phyloP scores from a whole-genome alignment of 2,113 vertebrate species.

The Cacatua alba region DNA sequence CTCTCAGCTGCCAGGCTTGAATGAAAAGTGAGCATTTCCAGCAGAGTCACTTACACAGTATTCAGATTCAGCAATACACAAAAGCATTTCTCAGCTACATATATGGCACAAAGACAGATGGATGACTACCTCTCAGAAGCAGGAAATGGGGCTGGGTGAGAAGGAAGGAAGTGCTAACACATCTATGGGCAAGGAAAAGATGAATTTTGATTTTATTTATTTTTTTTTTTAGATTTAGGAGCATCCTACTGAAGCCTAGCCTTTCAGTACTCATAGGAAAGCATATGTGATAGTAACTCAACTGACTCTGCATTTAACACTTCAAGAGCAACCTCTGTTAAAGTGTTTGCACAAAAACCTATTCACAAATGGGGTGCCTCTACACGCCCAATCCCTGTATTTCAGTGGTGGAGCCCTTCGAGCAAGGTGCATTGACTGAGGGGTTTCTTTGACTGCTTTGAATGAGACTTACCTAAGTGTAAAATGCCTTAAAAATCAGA shows the following conservation, averaged over 20 bases:
- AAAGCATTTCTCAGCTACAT: not conserved
- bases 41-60: fast-evolving
- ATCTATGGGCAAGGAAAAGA: not conserved
- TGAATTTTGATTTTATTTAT: not conserved
- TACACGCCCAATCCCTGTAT: not conserved
- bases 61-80: not conserved
- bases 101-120: not conserved
- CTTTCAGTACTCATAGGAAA: not conserved
- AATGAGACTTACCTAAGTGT: not conserved
- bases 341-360: not conserved
- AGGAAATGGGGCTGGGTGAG: not conserved
- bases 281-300: not conserved
- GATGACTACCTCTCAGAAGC: fast-evolving
- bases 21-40: not conserved
- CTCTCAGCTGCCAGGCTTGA: not conserved
- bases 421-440: not conserved
- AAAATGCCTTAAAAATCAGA: not conserved
- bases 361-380: not conserved
- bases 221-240: not conserved
- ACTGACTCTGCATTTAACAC: not conserved
- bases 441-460: not conserved
- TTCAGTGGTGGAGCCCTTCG: not conserved
- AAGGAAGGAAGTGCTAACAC: not conserved
- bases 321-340: not conserved
- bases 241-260: not conserved